These are phyloP conservation scores for Sesia apiformis DNA, from an alignment of 2,888 invertebrate genomes.

Conservation along the genomic window DNA sequence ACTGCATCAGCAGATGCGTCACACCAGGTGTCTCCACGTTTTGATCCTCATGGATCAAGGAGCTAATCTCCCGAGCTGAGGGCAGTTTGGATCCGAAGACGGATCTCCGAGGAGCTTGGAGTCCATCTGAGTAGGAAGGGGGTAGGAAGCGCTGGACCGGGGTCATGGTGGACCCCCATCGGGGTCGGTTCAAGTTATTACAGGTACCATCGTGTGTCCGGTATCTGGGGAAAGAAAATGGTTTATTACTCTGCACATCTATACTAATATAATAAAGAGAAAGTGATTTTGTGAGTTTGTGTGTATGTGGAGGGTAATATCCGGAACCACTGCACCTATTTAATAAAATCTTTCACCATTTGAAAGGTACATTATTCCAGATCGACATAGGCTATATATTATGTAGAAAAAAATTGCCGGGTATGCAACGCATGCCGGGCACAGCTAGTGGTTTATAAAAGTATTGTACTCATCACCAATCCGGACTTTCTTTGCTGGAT, in stretches of 20 bases:
- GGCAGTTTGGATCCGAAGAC: conserved; percentile 78
- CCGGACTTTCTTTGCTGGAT: too few species aligned
- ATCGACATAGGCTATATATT: too few species aligned
- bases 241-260: not conserved
- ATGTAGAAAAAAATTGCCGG: too few species aligned
- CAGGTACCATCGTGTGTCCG: conserved; percentile 92
- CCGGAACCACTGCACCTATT: too few species aligned
- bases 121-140: conserved; percentile 88
- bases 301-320: too few species aligned
- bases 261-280: too few species aligned
- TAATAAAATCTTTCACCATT: too few species aligned
- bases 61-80: conserved; percentile 84
- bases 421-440: too few species aligned
- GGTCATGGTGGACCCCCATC: conserved; percentile 88
- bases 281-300: too few species aligned
- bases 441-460: too few species aligned
- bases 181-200: conserved; percentile 84
- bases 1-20: conserved; percentile 90
- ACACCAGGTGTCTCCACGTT: conserved; percentile 79
- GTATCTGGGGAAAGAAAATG: conserved; percentile 66
- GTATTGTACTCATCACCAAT: too few species aligned
- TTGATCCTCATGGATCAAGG: conserved; percentile 74
- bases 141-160: conserved; percentile 87
- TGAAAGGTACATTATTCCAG: too few species aligned
- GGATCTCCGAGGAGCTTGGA: conserved; percentile 72